These are phyloP conservation scores for Cheirogaleus major DNA, from an alignment of 2,797 vertebrate species.

Conservation along the genomic window DNA sequence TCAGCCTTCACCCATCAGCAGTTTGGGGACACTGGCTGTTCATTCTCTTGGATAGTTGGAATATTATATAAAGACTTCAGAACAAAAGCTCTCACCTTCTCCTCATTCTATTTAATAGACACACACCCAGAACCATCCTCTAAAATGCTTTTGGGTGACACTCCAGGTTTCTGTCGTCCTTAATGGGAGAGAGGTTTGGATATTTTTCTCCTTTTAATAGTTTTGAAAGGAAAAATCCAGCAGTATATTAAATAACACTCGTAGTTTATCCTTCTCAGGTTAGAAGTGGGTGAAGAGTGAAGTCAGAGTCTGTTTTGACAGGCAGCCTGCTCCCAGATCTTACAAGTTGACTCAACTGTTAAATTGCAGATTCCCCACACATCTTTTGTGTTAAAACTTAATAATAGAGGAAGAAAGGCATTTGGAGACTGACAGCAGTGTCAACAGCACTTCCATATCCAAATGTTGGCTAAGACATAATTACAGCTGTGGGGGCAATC, in stretches of 20 bases:
- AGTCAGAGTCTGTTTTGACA: slow-evolving; percentile 85
- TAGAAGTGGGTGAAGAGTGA: slow-evolving; percentile 75
- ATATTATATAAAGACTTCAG: slow-evolving; percentile 37
- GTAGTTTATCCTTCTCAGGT: neutral
- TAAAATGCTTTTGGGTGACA: neutral
- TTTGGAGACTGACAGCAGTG: slow-evolving; percentile 8
- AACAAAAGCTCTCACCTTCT: slow-evolving; percentile 30
- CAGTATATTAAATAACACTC: slow-evolving; percentile 19
- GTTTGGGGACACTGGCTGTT: slow-evolving; percentile 65
- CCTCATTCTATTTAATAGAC: neutral
- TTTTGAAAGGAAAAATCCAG: slow-evolving; percentile 26
- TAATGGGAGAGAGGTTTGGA: neutral
- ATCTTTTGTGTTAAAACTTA: slow-evolving; percentile 75
- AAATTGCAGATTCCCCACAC: slow-evolving; percentile 71
- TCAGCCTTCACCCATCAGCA: slow-evolving; percentile 77
- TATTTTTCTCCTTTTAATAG: neutral
- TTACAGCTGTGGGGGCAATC: slow-evolving; percentile 41
- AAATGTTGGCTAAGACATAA: slow-evolving; percentile 34
- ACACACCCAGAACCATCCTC: neutral
- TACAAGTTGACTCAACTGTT: slow-evolving; percentile 71
- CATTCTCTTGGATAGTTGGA: slow-evolving; percentile 43
- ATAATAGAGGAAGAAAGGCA: slow-evolving; percentile 76
- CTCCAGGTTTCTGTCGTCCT: slow-evolving; percentile 14
- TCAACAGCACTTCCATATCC: slow-evolving; percentile 45
- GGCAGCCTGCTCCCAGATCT: slow-evolving; percentile 68